phyloP scores from a whole-genome alignment of 2,113 vertebrate genomes.

The Strix uralensis region DNA sequence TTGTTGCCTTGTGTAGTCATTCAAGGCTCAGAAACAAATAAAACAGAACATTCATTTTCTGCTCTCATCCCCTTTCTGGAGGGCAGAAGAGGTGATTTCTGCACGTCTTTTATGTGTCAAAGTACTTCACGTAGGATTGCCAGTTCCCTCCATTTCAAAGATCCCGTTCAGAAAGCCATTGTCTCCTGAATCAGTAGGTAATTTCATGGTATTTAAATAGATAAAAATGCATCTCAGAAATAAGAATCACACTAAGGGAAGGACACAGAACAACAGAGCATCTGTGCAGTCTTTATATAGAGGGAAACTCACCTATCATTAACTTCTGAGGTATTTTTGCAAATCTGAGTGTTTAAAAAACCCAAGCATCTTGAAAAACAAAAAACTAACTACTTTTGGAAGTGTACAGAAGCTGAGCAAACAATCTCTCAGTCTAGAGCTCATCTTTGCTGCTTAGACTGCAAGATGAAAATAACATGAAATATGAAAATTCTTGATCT shows the following conservation, averaged over 20 bases:
- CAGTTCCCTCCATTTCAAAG: neutral
- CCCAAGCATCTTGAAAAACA: neutral
- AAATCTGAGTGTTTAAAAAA: accelerated
- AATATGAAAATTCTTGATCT: neutral
- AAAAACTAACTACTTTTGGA: neutral
- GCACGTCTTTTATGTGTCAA: neutral
- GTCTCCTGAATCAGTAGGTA: neutral
- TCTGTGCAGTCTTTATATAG: neutral
- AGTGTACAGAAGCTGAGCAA: neutral
- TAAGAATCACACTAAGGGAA: neutral
- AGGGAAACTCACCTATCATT: neutral
- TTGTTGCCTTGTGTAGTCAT: neutral
- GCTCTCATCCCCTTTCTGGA: neutral
- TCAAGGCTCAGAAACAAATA: neutral
- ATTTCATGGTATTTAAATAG: neutral
- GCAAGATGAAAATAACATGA: neutral
- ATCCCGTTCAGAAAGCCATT: neutral
- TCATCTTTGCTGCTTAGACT: neutral
- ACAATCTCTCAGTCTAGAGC: neutral
- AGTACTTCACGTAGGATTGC: neutral
- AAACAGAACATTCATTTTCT: neutral
- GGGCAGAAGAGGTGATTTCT: neutral
- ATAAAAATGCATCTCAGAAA: neutral
- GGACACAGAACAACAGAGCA: neutral
- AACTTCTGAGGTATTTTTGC: neutral